Conservation (phyloP, 2,888 invertebrate species). For the Zele albiditarsus region DNA sequence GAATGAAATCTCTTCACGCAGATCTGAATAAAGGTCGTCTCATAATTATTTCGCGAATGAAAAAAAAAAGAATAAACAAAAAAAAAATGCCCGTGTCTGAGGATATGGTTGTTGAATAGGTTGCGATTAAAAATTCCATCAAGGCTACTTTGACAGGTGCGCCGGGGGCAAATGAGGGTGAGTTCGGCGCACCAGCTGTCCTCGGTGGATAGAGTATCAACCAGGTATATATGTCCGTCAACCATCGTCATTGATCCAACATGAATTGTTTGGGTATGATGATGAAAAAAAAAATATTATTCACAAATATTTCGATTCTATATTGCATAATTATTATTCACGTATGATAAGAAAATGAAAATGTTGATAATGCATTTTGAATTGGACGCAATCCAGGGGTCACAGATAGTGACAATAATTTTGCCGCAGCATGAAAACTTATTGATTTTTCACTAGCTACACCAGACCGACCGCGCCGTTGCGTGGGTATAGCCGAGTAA, state of each 20-base stretch:
- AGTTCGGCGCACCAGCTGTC: constrained; percentile 61
- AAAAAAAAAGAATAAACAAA: not conserved
- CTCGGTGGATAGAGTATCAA: constrained; percentile 56
- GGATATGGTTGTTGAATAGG: constrained; percentile 46
- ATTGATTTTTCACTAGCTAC: constrained; percentile 68
- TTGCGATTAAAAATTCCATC: constrained; percentile 69
- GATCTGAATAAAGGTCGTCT: constrained; percentile 7
- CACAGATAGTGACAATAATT: constrained; percentile 64
- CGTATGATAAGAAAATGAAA: not conserved
- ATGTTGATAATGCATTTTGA: not conserved
- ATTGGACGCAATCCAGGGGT: constrained; percentile 23
- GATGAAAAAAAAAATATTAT: not conserved
- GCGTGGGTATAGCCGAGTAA: constrained; percentile 59
- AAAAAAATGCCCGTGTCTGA: not conserved
- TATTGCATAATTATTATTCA: not conserved
- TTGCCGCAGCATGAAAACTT: constrained; percentile 70
- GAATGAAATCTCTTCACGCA: not conserved
- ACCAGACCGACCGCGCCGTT: constrained; percentile 47
- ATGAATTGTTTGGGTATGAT: not conserved
- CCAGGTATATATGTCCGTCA: constrained; percentile 32
- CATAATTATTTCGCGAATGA: constrained; percentile 5
- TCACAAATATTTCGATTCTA: not conserved
- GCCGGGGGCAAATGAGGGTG: constrained; percentile 55
- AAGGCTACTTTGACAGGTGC: constrained; percentile 68
- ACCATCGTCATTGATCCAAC: not conserved